These are phyloP conservation scores for Caenorhabditis angaria DNA, from an alignment of 2,888 invertebrate genomes.

Conservation along the genomic window DNA sequence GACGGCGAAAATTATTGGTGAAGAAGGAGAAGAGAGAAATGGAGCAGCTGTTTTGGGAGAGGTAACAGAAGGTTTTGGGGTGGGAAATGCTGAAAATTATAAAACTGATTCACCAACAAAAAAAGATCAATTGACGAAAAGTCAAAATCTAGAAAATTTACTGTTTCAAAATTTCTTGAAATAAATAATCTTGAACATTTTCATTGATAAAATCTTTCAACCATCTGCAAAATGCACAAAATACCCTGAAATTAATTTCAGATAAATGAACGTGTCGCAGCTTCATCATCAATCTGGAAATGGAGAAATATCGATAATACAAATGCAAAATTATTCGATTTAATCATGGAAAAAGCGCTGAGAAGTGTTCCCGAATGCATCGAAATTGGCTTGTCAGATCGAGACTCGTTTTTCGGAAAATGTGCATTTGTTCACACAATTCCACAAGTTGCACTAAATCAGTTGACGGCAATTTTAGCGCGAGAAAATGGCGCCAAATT, in stretches of 20 bases:
- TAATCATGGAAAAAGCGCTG: slow-evolving; percentile 20
- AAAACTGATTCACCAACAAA: no score
- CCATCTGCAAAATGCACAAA: neutral
- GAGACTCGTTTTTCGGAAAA: slow-evolving; percentile 32
- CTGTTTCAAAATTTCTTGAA: no score
- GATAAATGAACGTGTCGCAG: slow-evolving; percentile 30
- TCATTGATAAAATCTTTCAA: neutral
- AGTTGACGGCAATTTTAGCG: slow-evolving; percentile 12
- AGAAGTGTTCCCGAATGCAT: slow-evolving; percentile 20
- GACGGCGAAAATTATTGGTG: no score
- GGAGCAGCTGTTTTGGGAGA: no score
- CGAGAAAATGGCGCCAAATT: slow-evolving; percentile 11
- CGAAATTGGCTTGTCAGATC: slow-evolving; percentile 32
- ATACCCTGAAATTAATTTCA: neutral
- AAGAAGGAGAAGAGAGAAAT: no score
- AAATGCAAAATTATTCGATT: slow-evolving; percentile 22
- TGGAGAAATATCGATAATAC: slow-evolving; percentile 21
- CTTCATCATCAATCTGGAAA: slow-evolving; percentile 22
- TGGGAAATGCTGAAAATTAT: no score
- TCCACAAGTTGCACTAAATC: slow-evolving; percentile 20
- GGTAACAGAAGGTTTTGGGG: no score
- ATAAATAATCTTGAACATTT: no score
- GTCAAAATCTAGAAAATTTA: no score
- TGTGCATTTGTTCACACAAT: slow-evolving; percentile 27
- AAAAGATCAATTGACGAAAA: no score